phyloP scores from a whole-genome alignment of 2,888 invertebrate species.

The Caenorhabditis drosophilae region DNA sequence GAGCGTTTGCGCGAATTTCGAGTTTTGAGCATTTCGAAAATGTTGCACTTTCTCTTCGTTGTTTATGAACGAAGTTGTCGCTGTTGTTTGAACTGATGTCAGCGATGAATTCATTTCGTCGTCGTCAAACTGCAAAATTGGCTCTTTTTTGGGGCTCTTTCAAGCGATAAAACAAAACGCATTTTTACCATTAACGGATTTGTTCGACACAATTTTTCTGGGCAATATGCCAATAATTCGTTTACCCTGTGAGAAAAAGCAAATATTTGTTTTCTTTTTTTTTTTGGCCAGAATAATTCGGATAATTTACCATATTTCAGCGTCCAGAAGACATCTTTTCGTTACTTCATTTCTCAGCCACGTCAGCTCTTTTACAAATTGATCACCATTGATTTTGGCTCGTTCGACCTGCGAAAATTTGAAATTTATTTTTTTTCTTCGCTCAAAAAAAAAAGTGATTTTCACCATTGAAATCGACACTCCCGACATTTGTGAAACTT shows the following conservation, averaged over 20 bases:
- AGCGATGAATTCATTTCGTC: conserved; percentile 4
- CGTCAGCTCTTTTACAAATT: conserved; percentile 47
- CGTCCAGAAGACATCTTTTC: conserved; percentile 54
- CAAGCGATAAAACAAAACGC: background rate
- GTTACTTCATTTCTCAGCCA: conserved; percentile 54
- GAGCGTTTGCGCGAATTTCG: conserved; percentile 17
- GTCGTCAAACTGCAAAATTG: background rate
- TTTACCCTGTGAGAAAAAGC: conserved; percentile 13
- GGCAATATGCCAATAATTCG: conserved; percentile 28
- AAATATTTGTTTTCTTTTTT: background rate
- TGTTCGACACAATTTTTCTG: conserved; percentile 15
- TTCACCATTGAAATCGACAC: conserved; percentile 31
- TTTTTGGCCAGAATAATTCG: background rate
- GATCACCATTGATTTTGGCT: conserved; percentile 25
- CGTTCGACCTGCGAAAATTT: conserved; percentile 27
- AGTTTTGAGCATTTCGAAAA: conserved; percentile 2
- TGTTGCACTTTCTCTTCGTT: background rate
- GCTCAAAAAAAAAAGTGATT: no score
- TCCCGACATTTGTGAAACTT: conserved; percentile 31
- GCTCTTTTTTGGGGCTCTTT: background rate
- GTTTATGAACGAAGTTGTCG: background rate
- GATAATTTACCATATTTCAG: conserved; percentile 45
- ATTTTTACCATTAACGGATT: background rate
- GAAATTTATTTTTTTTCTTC: no score
- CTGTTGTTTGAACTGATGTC: background rate